Evolutionary conservation across 2,797 vertebrate species (phyloP), one percentile per base, ranked within the genome.

Genomic region (Phoxinus dragarum): DNA sequence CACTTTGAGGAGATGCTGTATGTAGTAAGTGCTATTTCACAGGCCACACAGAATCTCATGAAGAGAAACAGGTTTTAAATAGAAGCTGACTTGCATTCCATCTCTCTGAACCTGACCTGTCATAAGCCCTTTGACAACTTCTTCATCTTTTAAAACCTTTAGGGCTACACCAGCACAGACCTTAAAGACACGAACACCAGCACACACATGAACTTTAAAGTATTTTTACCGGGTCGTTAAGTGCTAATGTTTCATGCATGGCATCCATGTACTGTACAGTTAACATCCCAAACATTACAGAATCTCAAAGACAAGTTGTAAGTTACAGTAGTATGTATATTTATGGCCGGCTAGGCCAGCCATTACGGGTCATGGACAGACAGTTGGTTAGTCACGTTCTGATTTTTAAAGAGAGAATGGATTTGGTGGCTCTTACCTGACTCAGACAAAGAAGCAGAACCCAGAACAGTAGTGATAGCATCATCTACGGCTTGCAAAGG

Each of bases 361-460:
- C 6, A 40, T 27, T n/a, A 4, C 16, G 5, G n/a, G 23, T 61
- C 23, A 72, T 40, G 36, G 52, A n/a, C n/a, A 87, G 61, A 84
- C 56, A 76, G 36, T 23, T 59, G 36, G 27, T 66, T 72, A 49
- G 14, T 71, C 31, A 44, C 49, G 19, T 36, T 67, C 80, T 74
- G 44, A 44, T 81, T 44, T 5, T 5, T 77, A 14, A 72, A 44
- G 6, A 80, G 52, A 83, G 68, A 86, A 84, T 86, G 38, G 44
- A 90, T 54, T 54, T 23, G 31, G 23, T 67, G 11, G 19, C 78
- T 86, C 96, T 94, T 97, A 99, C 97, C 97, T 97, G 94, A 77
- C 91, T 92, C 87, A 94, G 94, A 89, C 94, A 87, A 91, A 96
- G 91, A 92, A 99, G 94, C 80, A 97, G 92, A 84, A 91, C 86